Base-by-base conservation (phyloP, 2,797 vertebrate genomes). In the Fratercula arctica region DNA sequence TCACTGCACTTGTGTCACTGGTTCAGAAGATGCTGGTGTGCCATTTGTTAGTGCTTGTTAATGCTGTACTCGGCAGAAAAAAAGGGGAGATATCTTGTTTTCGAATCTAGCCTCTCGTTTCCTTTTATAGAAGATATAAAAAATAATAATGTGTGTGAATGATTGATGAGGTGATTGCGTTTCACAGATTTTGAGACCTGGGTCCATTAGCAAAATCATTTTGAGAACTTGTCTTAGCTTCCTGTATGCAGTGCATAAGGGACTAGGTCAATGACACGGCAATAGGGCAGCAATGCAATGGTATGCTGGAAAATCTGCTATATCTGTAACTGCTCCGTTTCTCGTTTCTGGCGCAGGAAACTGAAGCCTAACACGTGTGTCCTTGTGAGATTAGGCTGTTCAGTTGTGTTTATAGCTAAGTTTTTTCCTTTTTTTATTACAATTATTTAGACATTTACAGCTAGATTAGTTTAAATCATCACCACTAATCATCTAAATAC, bases 131-230 rank as follows among this genome's bases (percentile, higher is more conserved):
- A 96, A 96, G 81, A 95, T 94, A 92, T 61, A 63, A 91, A 95
- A 97, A 97, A 84, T 97, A 96, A 88, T 96, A 81, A 91, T 81
- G 96, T 96, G 95, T 93, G 85, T 90, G 95, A 97, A 96, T 97
- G 98, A 98, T 97, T 92, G 97, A 98, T 98, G 96, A 97, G 92
- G 78, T 95, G 97, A 97, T 98, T 96, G 91, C 86, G 85, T 97
- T 97, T 95, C 96, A 97, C 92, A 97, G 95, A 96, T 97, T 96
- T 95, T 90, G 93, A 98, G 82, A 90, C 78, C 86, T 95, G 84
- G 90, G 87, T 94, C 96, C 95, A 97, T 97, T 97, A 98, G 94
- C 91, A 86, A 91, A 97, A 97, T 96, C 24, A 64, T 60, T 96
- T 85, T 67, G 75, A 95, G 78, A 76, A 83, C 79, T 92, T 95